These are phyloP conservation scores for Dendropsophus ebraccatus DNA, from an alignment of 2,113 vertebrate species.

Conservation along the genomic window DNA sequence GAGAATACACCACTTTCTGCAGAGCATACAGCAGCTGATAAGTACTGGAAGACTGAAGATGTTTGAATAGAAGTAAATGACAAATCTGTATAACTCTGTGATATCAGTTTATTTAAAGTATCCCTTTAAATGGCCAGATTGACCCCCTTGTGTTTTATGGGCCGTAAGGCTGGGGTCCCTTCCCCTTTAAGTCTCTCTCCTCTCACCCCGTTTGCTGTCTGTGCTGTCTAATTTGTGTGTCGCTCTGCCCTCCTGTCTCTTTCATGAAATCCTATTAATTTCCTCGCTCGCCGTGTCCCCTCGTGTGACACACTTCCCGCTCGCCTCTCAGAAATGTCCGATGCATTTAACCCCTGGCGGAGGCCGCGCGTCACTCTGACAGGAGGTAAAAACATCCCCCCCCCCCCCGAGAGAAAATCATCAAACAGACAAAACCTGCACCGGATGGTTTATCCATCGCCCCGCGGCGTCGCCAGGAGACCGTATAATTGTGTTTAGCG, in stretches of 20 bases:
- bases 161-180: not conserved
- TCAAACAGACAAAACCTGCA: constrained; percentile 32
- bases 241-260: not conserved
- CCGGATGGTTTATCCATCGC: not conserved
- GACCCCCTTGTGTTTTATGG: not conserved
- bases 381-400: not conserved
- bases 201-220: not conserved
- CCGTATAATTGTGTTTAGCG: constrained; percentile 62
- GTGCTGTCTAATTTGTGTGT: constrained; percentile 40
- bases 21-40: too few relatives aligned
- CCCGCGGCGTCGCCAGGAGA: constrained; percentile 20
- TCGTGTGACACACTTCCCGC: not conserved
- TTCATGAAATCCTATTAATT: constrained; percentile 46
- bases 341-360: constrained; percentile 15
- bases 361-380: constrained; percentile 30
- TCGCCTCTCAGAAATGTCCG: not conserved
- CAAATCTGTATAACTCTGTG: too few relatives aligned
- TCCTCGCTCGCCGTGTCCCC: not conserved
- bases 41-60: too few relatives aligned
- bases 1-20: too few relatives aligned
- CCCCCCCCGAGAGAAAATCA: not conserved
- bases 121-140: not conserved
- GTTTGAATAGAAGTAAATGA: too few relatives aligned
- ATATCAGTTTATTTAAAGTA: too few relatives aligned
- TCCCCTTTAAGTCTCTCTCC: not conserved